Evolutionary conservation across 2,113 vertebrate species (phyloP), one percentile per base, ranked within the genome.

Genomic region (Otis tarda): DNA sequence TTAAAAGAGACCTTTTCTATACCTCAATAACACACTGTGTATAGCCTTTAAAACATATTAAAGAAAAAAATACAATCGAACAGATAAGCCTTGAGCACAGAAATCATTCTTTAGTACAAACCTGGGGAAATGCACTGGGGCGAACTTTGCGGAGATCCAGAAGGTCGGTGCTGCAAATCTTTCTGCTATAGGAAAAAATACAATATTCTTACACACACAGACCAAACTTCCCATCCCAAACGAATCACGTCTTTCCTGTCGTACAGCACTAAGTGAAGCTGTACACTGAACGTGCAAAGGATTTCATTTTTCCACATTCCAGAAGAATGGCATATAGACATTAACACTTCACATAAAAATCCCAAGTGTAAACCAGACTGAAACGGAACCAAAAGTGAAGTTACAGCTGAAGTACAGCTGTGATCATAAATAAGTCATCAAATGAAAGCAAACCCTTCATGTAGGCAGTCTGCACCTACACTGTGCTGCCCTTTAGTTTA

Each of bases 11-110:
- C 90, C 85, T 94, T 91, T 59, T 90, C 90, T 77, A 94, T 90
- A 53, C 83, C 79, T 88, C 87, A 93, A 89, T 95, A 96, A 96
- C 73, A 96, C 93, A n/a, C 90, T 53, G 74, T 95, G 89, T 95
- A 95, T 92, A 88, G 96, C 95, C 93, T 91, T 91, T 96, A 97
- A 97, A 94, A 87, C 90, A 87, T 96, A 97, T 96, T 96, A 96
- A 95, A 97, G 95, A 76, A 90, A 94, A 95, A 96, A 95, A 93
- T 80, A 94, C 95, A 93, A 96, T 96, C 0, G 74, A 95, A 93
- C 79, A 95, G 93, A 96, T 85, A 94, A 95, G 92, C 88, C 89
- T 94, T 95, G 94, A 95, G 95, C 95, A 92, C 82, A 95, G 94
- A 96, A 97, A 97, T 97, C 83, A 96, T 91, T 89, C 95, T 96